Evolutionary conservation across 2,113 vertebrate species (phyloP).

Genomic region (Nothocercus julius): DNA sequence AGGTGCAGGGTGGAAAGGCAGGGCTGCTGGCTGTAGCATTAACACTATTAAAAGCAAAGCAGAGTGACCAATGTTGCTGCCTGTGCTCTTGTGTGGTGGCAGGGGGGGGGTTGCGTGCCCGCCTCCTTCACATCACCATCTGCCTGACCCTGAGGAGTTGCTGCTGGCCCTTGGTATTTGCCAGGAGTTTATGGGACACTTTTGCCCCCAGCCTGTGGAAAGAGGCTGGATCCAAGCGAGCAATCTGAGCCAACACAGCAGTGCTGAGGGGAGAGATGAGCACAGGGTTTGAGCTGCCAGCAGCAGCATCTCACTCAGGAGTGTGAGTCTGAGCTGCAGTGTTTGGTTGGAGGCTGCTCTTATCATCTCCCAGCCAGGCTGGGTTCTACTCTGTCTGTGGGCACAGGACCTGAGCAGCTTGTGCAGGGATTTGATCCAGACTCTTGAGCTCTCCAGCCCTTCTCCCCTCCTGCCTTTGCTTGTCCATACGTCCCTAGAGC

Average conservation of each 20-base stretch:
- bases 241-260: too few relatives aligned
- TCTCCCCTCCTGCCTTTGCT: too few relatives aligned
- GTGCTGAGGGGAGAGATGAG: fast-evolving
- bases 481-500: too few relatives aligned
- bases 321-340: too few relatives aligned
- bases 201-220: background rate
- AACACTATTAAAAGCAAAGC: conserved; percentile 62
- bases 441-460: too few relatives aligned
- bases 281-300: background rate
- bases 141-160: background rate
- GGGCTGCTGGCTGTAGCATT: background rate
- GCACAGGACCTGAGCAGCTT: too few relatives aligned
- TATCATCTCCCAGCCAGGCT: too few relatives aligned
- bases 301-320: background rate
- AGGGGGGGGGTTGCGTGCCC: fast-evolving
- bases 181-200: background rate
- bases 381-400: too few relatives aligned
- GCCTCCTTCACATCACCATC: background rate
- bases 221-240: background rate
- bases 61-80: background rate
- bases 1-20: fast-evolving
- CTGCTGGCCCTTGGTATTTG: too few relatives aligned
- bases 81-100: background rate
- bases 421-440: too few relatives aligned
- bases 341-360: too few relatives aligned